Conservation (phyloP, 2,113 vertebrate genomes). For the Anoura caudifer region DNA sequence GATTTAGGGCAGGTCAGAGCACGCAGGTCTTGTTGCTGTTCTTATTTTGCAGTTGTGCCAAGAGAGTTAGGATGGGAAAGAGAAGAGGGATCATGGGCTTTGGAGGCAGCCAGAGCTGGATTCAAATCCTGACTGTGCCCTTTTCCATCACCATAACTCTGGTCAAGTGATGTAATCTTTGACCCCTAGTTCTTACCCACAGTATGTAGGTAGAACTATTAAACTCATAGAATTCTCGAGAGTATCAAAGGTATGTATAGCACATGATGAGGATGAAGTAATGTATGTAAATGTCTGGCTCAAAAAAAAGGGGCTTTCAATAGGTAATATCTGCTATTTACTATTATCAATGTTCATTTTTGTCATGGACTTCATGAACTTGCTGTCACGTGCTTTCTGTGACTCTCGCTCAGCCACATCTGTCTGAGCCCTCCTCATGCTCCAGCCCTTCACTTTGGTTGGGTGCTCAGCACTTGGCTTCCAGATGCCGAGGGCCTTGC, state of each 20-base stretch:
- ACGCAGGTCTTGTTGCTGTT: background rate
- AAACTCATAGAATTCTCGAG: background rate
- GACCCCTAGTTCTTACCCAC: background rate
- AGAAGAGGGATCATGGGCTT: background rate
- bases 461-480: background rate
- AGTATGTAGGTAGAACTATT: background rate
- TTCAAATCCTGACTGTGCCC: background rate
- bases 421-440: background rate
- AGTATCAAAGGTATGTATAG: background rate
- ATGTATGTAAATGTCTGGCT: background rate
- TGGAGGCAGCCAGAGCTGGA: background rate
- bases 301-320: too few relatives aligned
- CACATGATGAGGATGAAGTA: background rate
- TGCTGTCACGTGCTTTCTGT: background rate
- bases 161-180: background rate
- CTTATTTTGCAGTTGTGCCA: background rate
- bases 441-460: background rate
- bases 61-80: background rate
- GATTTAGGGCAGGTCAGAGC: background rate
- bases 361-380: background rate
- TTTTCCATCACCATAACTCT: background rate
- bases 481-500: background rate
- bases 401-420: background rate
- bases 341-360: background rate
- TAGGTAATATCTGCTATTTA: background rate